phyloP scores from a whole-genome alignment of 2,797 vertebrate species.

The Carapus acus region DNA sequence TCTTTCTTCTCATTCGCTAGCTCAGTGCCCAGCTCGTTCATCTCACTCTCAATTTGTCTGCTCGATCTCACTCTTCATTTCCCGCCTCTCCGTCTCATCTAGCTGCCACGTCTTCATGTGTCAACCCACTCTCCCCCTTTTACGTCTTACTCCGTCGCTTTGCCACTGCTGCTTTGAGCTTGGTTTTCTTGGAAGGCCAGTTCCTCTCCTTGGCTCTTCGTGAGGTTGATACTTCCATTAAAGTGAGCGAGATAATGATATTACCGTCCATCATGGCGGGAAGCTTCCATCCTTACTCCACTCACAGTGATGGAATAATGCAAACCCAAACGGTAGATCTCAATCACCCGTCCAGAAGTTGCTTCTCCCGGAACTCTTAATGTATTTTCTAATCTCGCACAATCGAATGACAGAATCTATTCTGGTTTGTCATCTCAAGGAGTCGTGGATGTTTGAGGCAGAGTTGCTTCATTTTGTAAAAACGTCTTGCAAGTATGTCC shows the following conservation, averaged over 20 bases:
- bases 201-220: slow-evolving; percentile 9
- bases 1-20: slow-evolving; percentile 11
- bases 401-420: no score
- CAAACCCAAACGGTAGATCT: slow-evolving; percentile 35
- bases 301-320: slow-evolving; percentile 19
- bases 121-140: neutral
- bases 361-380: no score
- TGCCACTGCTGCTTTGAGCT: no score
- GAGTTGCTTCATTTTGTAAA: no score
- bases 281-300: slow-evolving; percentile 34
- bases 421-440: no score
- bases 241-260: slow-evolving; percentile 46
- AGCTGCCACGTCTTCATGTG: slow-evolving; percentile 22
- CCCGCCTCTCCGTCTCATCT: slow-evolving; percentile 15
- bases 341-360: slow-evolving; percentile 26
- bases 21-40: slow-evolving; percentile 34
- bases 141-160: slow-evolving; percentile 12
- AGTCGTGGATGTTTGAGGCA: no score
- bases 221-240: slow-evolving; percentile 37
- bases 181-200: slow-evolving; percentile 2
- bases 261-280: slow-evolving; percentile 47
- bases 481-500: no score
- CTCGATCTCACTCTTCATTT: slow-evolving; percentile 23
- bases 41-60: slow-evolving; percentile 22
- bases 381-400: no score